phyloP scores from a whole-genome alignment of 2,888 invertebrate genomes.

The Agriopis aurantiaria region DNA sequence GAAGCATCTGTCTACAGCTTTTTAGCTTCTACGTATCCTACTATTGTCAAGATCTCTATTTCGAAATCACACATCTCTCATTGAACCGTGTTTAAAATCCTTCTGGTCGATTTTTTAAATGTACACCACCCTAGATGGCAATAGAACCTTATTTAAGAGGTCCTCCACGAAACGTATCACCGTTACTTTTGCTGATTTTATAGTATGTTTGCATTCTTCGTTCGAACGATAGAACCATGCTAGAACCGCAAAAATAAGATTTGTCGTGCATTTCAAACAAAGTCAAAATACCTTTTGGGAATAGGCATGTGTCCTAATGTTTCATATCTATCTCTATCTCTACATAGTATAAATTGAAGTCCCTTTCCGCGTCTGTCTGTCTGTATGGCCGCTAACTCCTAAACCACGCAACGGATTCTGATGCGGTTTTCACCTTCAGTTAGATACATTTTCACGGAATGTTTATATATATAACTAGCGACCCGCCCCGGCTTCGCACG shows the following conservation, averaged over 20 bases:
- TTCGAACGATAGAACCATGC: neutral
- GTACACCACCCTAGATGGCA: constrained; percentile 17
- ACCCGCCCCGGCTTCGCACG: no score
- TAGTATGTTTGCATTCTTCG: neutral
- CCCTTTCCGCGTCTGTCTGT: no score
- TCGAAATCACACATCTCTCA: constrained; percentile 57
- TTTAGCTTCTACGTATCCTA: constrained; percentile 81
- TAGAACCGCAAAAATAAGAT: neutral
- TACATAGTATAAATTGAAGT: no score
- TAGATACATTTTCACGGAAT: no score
- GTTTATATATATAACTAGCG: no score
- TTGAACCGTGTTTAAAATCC: constrained; percentile 42
- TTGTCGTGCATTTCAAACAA: neutral
- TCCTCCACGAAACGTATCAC: constrained; percentile 14
- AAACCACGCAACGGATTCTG: no score
- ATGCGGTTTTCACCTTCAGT: no score
- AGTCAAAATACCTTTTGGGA: no score
- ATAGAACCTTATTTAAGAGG: neutral
- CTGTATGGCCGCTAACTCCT: no score
- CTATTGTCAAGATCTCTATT: constrained; percentile 83
- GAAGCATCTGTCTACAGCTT: constrained; percentile 78
- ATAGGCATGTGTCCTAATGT: no score
- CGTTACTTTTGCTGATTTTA: neutral
- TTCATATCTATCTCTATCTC: no score
- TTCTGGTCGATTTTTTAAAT: constrained; percentile 27